Evolutionary conservation across 2,113 vertebrate genomes (phyloP).

Genomic region (Aepyceros melampus): DNA sequence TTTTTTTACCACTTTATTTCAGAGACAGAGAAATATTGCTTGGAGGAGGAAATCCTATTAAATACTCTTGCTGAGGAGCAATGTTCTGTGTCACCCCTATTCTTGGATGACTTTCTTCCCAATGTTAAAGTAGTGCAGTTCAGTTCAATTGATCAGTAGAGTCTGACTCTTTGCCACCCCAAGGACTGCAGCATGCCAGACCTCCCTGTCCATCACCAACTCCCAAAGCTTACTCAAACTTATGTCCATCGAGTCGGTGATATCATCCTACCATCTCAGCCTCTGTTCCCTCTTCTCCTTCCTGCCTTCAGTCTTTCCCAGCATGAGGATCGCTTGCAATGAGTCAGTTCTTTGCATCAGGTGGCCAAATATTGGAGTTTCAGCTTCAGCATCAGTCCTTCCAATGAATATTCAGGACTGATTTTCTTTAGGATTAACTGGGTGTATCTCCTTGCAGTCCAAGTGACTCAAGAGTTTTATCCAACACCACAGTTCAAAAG

Average conservation of each 20-base stretch:
- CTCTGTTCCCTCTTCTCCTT: not conserved
- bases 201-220: not conserved
- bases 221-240: not conserved
- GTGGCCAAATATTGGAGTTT: not conserved
- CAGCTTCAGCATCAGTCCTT: not conserved
- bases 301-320: not conserved
- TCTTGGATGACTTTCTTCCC: not conserved
- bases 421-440: not conserved
- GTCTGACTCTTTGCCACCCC: not conserved
- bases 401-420: not conserved
- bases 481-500: not conserved
- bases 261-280: not conserved
- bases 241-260: fast-evolving
- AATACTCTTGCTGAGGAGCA: not conserved
- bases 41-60: not conserved
- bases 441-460: not conserved
- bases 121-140: not conserved
- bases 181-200: not conserved
- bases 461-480: not conserved
- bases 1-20: not conserved
- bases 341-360: not conserved
- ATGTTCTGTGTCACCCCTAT: not conserved
- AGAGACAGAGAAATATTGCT: not conserved
- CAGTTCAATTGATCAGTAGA: not conserved
- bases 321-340: not conserved